These are phyloP conservation scores for Boloria euphrosyne DNA, from an alignment of 2,888 invertebrate genomes.

Conservation along the genomic window DNA sequence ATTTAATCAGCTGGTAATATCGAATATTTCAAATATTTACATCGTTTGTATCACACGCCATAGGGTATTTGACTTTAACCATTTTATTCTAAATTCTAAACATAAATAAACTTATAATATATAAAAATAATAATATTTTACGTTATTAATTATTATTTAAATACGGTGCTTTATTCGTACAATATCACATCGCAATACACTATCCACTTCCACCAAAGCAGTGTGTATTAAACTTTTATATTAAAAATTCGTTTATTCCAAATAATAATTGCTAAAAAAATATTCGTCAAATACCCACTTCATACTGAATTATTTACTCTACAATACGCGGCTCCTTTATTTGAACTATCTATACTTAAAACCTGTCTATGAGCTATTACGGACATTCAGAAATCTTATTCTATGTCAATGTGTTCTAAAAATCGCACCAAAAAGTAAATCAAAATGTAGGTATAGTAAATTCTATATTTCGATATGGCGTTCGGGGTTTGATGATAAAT, in stretches of 20 bases:
- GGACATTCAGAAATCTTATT: conserved; percentile 38
- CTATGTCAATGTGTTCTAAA: conserved; percentile 28
- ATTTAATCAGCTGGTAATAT: conserved; percentile 21
- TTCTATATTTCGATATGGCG: conserved; percentile 38
- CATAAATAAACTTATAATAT: conserved; percentile 5
- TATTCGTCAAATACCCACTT: conserved; percentile 19
- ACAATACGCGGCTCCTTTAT: conserved; percentile 27
- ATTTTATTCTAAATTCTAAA: neutral
- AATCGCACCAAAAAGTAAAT: conserved; percentile 23
- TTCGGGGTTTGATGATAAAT: conserved; percentile 28
- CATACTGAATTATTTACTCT: conserved; percentile 21
- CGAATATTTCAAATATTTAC: conserved; percentile 23
- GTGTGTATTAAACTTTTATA: conserved; percentile 1
- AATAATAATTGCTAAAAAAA: conserved; percentile 7
- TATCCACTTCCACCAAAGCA: neutral
- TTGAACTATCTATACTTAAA: conserved; percentile 30
- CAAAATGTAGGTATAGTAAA: conserved; percentile 25
- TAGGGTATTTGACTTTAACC: conserved; percentile 20
- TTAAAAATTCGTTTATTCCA: neutral
- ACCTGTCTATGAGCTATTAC: conserved; percentile 30
- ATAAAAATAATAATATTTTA: conserved; percentile 12
- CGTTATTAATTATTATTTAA: neutral
- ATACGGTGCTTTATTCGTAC: neutral
- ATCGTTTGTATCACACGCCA: conserved; percentile 32
- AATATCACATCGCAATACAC: conserved; percentile 12